A percentile compares a stretch with the other conserved stretches of the same genome.
These are phyloP conservation scores for Mastomys coucha DNA, from an alignment of 2,113 vertebrate genomes.

Conservation along the genomic window DNA sequence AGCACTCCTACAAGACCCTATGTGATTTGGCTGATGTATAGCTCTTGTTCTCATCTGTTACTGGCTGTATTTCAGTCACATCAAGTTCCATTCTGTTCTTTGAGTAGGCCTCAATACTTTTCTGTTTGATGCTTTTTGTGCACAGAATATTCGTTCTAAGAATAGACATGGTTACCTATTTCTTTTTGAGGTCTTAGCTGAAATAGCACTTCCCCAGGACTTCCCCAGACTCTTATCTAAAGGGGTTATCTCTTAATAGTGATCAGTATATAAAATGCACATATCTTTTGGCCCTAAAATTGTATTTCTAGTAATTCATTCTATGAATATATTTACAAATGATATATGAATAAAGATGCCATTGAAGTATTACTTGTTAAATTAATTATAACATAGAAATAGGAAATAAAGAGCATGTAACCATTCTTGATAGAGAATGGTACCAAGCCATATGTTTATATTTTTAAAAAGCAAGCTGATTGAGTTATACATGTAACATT, in stretches of 20 bases:
- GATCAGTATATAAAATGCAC: constrained; percentile 62
- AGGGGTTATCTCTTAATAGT: constrained; percentile 43
- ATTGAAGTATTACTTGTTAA: constrained; percentile 59
- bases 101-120: constrained; percentile 15
- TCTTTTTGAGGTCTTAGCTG: constrained; percentile 50
- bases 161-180: constrained; percentile 37
- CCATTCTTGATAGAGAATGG: constrained; percentile 28
- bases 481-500: constrained; percentile 46
- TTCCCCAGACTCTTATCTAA: constrained; percentile 42
- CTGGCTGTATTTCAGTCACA: neutral
- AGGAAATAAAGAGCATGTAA: constrained; percentile 68
- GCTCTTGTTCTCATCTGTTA: constrained; percentile 55
- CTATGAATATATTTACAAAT: constrained; percentile 52
- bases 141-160: constrained; percentile 29
- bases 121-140: neutral
- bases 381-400: constrained; percentile 46
- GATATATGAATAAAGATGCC: constrained; percentile 42
- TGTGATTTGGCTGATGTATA: neutral
- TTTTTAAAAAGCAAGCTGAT: constrained; percentile 48
- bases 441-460: constrained; percentile 51
- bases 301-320: constrained; percentile 55
- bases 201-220: constrained; percentile 15
- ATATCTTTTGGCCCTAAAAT: constrained; percentile 34
- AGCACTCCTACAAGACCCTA: neutral
- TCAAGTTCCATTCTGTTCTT: constrained; percentile 22